Conservation (phyloP, 2,888 invertebrate genomes). For the Diarsia rubi region DNA sequence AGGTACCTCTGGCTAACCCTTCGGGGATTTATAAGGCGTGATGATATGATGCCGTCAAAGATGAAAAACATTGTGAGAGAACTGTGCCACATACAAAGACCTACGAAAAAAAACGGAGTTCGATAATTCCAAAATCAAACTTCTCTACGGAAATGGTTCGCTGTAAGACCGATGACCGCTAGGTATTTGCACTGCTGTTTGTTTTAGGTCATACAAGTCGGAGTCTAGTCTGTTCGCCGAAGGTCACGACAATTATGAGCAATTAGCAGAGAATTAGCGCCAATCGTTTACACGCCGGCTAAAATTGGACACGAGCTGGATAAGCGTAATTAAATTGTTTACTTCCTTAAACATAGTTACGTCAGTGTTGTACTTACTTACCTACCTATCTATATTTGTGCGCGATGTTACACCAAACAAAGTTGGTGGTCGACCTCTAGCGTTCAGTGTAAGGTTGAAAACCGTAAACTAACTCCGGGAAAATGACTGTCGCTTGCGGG, state of each 20-base stretch:
- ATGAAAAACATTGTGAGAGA: background rate
- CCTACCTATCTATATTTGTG: conserved; percentile 14
- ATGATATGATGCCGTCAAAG: background rate
- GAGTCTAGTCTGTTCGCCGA: conserved; percentile 46
- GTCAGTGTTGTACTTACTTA: conserved; percentile 14
- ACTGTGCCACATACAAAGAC: background rate
- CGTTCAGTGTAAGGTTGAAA: background rate
- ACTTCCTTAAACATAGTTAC: conserved; percentile 58
- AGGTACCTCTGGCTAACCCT: background rate
- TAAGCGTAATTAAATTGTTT: conserved; percentile 69
- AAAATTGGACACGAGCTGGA: conserved; percentile 62
- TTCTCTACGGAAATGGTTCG: background rate
- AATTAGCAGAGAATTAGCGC: conserved; percentile 72
- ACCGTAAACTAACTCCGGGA: background rate
- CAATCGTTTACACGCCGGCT: conserved; percentile 56
- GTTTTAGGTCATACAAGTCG: conserved; percentile 46
- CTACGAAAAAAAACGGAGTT: background rate
- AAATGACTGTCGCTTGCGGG: background rate
- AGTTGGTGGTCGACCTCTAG: background rate
- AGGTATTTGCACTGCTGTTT: no score
- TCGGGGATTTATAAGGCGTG: background rate
- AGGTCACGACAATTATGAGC: conserved; percentile 74
- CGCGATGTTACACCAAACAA: background rate
- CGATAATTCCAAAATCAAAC: background rate
- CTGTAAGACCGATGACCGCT: conserved; percentile 27